A percentile compares a stretch with the other conserved stretches of the same genome.
Evolutionary conservation across 2,797 vertebrate genomes (phyloP).

Genomic region (Parauchenoglanis punctatus): DNA sequence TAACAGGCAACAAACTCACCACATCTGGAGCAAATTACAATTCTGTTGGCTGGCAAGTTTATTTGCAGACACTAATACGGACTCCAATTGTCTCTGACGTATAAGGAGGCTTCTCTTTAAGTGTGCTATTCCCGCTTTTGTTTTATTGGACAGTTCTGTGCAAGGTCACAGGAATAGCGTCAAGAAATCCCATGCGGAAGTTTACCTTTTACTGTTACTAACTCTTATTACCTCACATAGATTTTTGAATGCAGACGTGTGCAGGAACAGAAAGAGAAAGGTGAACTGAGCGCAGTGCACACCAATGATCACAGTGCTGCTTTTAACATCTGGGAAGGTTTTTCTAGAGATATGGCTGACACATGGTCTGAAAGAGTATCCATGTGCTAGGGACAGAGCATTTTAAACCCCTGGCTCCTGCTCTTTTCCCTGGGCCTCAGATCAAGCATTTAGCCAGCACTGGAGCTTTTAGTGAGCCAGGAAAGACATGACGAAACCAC

Average conservation of each 20-base stretch:
- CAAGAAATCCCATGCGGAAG: conserved; percentile 51
- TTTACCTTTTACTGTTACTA: conserved; percentile 49
- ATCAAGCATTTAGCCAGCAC: conserved; percentile 16
- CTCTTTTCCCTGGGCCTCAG: conserved; percentile 12
- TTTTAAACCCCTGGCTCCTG: conserved; percentile 12
- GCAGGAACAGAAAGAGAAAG: background rate
- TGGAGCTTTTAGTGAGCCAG: conserved; percentile 22
- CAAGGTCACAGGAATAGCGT: conserved; percentile 37
- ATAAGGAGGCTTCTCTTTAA: conserved; percentile 39
- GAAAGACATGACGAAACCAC: conserved; percentile 15
- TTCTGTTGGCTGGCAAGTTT: conserved; percentile 66
- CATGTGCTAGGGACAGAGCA: conserved; percentile 8
- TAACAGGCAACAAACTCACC: conserved; percentile 57
- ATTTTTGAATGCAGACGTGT: conserved; percentile 33
- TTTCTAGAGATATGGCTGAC: conserved; percentile 22
- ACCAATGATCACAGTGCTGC: conserved; percentile 15
- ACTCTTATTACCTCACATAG: conserved; percentile 37
- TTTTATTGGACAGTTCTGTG: conserved; percentile 44
- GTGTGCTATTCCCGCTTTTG: conserved; percentile 41
- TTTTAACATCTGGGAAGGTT: conserved; percentile 23
- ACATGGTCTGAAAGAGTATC: conserved; percentile 29
- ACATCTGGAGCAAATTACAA: conserved; percentile 71
- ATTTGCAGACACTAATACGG: conserved; percentile 62
- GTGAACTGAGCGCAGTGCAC: conserved; percentile 13
- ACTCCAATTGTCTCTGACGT: conserved; percentile 48